Percentiles rank a stretch among this genome's conserved stretches.
Evolutionary conservation across 2,113 vertebrate genomes (phyloP).

Genomic region (Xiphorhynchus elegans): DNA sequence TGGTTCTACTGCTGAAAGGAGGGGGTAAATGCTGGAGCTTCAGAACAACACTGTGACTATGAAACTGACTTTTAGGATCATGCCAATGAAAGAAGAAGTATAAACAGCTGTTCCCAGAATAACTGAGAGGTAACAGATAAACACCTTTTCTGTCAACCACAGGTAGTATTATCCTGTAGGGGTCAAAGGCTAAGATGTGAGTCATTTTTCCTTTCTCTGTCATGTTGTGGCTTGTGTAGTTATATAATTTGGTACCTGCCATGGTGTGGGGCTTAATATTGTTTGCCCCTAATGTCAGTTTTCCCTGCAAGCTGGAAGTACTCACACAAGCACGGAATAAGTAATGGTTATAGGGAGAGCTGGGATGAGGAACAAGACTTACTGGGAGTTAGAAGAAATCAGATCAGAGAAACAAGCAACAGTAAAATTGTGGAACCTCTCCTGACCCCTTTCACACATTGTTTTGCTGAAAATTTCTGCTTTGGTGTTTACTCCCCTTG

Average conservation of each 20-base stretch:
- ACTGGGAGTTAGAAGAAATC: not conserved
- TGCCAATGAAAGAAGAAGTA: not conserved
- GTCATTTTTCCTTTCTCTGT: not conserved
- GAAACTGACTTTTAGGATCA: not conserved
- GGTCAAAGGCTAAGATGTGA: not conserved
- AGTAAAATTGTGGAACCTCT: not conserved
- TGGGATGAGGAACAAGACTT: not conserved
- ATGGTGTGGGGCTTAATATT: not conserved
- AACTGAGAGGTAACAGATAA: not conserved
- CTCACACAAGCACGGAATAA: not conserved
- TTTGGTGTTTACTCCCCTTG: not conserved
- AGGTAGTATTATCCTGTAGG: not conserved
- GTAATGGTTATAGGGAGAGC: not conserved
- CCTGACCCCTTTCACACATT: not conserved
- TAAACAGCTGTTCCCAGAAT: not conserved
- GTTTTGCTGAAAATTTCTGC: not conserved
- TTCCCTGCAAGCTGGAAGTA: not conserved
- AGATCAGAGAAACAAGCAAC: not conserved
- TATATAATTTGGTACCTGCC: not conserved
- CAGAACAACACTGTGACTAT: not conserved
- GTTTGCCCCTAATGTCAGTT: not conserved
- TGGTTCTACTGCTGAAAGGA: not conserved
- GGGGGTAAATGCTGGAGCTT: not conserved
- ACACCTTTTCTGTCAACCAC: not conserved
- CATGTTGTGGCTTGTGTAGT: not conserved